Base-by-base conservation (phyloP, 2,888 invertebrate genomes). In the Rosalia funebris region DNA sequence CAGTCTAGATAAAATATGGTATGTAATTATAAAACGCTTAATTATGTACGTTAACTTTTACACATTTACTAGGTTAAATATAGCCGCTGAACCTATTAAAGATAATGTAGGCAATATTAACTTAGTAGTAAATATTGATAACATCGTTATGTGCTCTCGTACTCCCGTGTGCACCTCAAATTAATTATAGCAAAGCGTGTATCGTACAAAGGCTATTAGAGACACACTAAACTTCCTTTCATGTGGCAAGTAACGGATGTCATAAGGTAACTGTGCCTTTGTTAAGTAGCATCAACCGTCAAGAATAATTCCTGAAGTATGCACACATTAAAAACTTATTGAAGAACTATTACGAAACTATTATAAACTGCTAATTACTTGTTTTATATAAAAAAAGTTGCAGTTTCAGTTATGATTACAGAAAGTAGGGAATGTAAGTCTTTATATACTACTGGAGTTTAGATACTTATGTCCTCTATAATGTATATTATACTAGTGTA, bases 201-300 rank as follows among this genome's bases (percentile, higher is more conserved):
- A 50, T 32, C 34, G 15, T 39, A 57, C 50, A 50, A 50, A 57
- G 44, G 48, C 57, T 50, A 50, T 50, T 50, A 57, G 50, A 44
- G 42, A 50, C 48, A 48, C 48, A 36, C 42, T 57, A 41, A 41
- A 57, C 57, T 57, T 57, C 44, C 57, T 57, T 57, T 57, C 47
- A 57, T 50, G 57, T 57, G 50, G 50, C 44, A 50, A 57, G 47
- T 57, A 57, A 34, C 37, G 57, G 57, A 50, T 57, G 36, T 57
- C 50, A 48, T 44, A 42, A 50, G 39, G 42, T 57, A 50, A 50
- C 34, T 57, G 17, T 50, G 41, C 44, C 57, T 57, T 57, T 57
- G 57, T 57, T 48, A 39, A 32, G 48, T 48, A 25, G 7, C 32
- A 48, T 57, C 41, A 48, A 41, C 47, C 41, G 46, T 41, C 57